Percentiles rank a stretch among this genome's conserved stretches.
Conservation (phyloP, 2,113 vertebrate species). For the Sula dactylatra region DNA sequence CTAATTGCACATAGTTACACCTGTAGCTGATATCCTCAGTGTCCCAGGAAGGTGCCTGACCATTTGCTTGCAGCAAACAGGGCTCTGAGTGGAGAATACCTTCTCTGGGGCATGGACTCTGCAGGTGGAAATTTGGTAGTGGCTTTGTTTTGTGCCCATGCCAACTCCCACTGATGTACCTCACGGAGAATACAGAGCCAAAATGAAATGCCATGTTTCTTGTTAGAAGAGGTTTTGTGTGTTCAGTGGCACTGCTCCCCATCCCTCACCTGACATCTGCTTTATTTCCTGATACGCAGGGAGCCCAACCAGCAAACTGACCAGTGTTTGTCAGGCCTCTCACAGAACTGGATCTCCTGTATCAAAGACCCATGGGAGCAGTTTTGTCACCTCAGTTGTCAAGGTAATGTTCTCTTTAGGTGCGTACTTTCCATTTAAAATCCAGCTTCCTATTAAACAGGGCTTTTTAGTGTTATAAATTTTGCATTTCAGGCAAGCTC, state of each 20-base stretch:
- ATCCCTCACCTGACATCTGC: neutral
- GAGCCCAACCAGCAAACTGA: slow-evolving; percentile 89
- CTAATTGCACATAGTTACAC: neutral
- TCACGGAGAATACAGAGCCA: neutral
- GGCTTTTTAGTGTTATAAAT: neutral
- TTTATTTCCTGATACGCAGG: slow-evolving; percentile 71
- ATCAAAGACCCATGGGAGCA: slow-evolving; percentile 89
- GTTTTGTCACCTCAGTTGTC: slow-evolving; percentile 87
- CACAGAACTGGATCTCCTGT: slow-evolving; percentile 87
- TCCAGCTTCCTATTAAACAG: neutral
- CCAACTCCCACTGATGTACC: neutral
- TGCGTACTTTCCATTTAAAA: neutral
- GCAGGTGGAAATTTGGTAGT: neutral
- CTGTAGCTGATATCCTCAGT: fast-evolving
- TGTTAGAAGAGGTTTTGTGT: neutral
- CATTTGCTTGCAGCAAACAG: neutral
- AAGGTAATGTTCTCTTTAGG: slow-evolving; percentile 81
- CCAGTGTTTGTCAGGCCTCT: slow-evolving; percentile 72
- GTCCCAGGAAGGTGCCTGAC: neutral
- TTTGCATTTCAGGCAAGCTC: neutral
- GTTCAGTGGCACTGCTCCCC: neutral
- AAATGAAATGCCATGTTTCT: neutral
- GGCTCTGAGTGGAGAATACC: neutral
- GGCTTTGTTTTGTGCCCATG: neutral
- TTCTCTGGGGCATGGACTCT: neutral